Percentiles rank a stretch among this genome's conserved stretches.
Evolutionary conservation across 1,140 invertebrate genomes (phyloP).

Genomic region (Cydia strobilella): DNA sequence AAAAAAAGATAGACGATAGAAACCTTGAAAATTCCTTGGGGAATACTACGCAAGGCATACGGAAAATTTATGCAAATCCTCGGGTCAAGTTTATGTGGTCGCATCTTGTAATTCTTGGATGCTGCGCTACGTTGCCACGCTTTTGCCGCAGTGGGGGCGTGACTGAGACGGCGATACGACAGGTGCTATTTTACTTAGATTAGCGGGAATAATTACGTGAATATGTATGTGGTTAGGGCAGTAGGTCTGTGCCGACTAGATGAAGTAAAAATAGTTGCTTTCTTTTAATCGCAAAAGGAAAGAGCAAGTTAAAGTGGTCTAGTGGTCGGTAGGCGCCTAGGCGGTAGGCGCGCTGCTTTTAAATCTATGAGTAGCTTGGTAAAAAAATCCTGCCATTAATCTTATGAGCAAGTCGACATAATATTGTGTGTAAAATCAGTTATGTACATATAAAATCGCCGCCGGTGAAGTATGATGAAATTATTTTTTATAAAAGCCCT

Average conservation of each 20-base stretch:
- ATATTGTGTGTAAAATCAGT: background rate
- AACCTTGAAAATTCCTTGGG: background rate
- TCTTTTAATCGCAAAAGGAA: background rate
- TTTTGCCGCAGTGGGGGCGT: constrained; percentile 54
- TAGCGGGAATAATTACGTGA: background rate
- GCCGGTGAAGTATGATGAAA: background rate
- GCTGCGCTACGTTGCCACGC: constrained; percentile 42
- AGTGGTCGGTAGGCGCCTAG: background rate
- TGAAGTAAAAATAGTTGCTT: background rate
- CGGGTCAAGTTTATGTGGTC: constrained; percentile 31
- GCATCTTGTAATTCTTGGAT: constrained; percentile 24
- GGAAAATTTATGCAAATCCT: constrained; percentile 24
- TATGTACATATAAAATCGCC: background rate
- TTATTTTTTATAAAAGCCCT: background rate
- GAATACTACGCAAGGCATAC: background rate
- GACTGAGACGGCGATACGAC: constrained; percentile 10
- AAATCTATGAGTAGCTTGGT: background rate
- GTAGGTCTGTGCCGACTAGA: constrained; percentile 5
- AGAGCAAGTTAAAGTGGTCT: background rate
- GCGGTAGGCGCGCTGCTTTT: background rate
- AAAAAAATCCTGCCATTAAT: background rate
- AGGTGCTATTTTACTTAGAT: constrained; percentile 14
- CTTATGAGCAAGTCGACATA: background rate
- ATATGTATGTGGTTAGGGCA: constrained; percentile 14
- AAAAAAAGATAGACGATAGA: background rate